phyloP scores from a whole-genome alignment of 2,113 vertebrate species.

The Ahaetulla prasina region DNA sequence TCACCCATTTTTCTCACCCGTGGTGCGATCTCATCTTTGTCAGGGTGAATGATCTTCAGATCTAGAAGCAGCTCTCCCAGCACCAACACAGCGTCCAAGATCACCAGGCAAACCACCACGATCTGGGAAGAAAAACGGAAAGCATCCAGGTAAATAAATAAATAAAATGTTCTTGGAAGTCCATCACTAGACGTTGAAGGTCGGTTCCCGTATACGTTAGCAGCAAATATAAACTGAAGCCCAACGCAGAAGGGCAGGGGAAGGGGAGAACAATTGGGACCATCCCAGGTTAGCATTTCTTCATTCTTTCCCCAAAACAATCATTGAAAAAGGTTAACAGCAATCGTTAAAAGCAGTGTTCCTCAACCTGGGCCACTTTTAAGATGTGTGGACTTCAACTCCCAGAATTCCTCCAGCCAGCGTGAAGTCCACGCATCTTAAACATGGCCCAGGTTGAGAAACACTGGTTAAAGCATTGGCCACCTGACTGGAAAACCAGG shows the following conservation, averaged over 20 bases:
- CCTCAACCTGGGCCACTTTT: too few relatives aligned
- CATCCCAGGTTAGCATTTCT: background rate
- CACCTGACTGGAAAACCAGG: background rate
- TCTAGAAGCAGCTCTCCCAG: constrained; percentile 88
- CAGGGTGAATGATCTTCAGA: constrained; percentile 75
- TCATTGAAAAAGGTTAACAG: background rate
- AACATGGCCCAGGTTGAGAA: background rate
- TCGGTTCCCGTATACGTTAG: background rate
- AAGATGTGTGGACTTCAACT: too few relatives aligned
- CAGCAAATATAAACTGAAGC: background rate
- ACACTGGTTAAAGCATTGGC: background rate
- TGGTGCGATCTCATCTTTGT: constrained; percentile 70
- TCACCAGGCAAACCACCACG: constrained; percentile 82
- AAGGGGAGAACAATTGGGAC: background rate
- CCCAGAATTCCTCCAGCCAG: too few relatives aligned
- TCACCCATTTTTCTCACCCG: constrained; percentile 65
- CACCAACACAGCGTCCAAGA: constrained; percentile 90
- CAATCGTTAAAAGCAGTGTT: too few relatives aligned
- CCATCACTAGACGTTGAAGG: background rate
- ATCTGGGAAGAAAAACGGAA: constrained; percentile 68
- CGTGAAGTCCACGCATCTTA: background rate
- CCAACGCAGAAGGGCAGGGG: too few relatives aligned
- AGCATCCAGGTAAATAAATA: too few relatives aligned
- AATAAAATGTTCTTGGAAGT: too few relatives aligned
- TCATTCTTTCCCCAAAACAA: background rate